Evolutionary conservation across 1,140 invertebrate species (phyloP).

Genomic region (Drosophila lacteicornis): DNA sequence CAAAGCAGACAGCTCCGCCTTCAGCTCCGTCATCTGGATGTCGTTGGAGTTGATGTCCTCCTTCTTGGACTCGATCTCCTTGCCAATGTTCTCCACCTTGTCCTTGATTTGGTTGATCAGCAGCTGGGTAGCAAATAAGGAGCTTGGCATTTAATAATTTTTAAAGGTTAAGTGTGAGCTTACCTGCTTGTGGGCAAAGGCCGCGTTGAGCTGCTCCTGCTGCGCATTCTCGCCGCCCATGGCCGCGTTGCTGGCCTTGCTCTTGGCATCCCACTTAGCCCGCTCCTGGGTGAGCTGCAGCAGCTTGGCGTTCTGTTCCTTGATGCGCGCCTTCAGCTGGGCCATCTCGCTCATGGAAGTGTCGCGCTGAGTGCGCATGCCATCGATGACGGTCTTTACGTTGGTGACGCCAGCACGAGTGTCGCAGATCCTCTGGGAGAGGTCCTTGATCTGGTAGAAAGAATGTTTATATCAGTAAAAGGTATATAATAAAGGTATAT

Average conservation of each 20-base stretch:
- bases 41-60: constrained; percentile 94
- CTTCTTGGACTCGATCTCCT: constrained; percentile 91
- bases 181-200: constrained; percentile 83
- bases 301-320: constrained; percentile 93
- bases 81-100: constrained; percentile 88
- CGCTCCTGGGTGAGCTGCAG: constrained; percentile 93
- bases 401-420: constrained; percentile 95
- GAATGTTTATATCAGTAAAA: background rate
- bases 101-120: constrained; percentile 94
- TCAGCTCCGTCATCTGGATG: constrained; percentile 90
- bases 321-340: constrained; percentile 92
- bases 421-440: constrained; percentile 94
- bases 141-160: too few relatives aligned
- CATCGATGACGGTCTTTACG: constrained; percentile 97
- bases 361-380: constrained; percentile 96
- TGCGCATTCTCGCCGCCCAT: constrained; percentile 56
- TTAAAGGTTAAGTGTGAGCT: background rate
- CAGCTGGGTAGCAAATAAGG: constrained; percentile 73
- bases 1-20: constrained; percentile 85
- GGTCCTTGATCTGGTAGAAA: constrained; percentile 88
- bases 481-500: too few relatives aligned
- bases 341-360: constrained; percentile 95
- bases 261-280: constrained; percentile 92
- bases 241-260: constrained; percentile 55
- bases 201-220: constrained; percentile 78